Evolutionary conservation across 1,140 invertebrate species (phyloP), one percentile per base, ranked within the genome.

Genomic region (Leptestheria dahalacensis): DNA sequence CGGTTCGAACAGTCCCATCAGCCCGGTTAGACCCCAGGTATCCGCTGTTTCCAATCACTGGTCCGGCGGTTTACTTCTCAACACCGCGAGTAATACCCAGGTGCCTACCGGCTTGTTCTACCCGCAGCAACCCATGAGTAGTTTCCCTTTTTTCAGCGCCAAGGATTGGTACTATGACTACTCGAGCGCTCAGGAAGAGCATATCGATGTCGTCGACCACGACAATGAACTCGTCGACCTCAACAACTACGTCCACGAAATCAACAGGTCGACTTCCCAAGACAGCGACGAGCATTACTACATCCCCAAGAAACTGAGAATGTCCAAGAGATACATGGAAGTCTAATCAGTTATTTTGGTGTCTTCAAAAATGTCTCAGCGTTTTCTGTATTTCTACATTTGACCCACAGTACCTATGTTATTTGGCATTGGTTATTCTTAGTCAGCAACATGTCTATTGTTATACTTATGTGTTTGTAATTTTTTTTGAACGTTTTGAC

Each of bases 261-360:
- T 6, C 6, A 41, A 41, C 6, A 9, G 6, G 6, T 15, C 33
- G 6, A 15, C 33, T 41, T 15, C 33, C 6, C 6, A 41, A 41
- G 15, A 41, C 15, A 41, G 15, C 20, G 11, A 54, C 6, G 52
- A 54, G 24, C 18, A 20, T 28, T 26, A 24, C 15, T 54, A 54
- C 24, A 26, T 54, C 18, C 52, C 52, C 24, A 54, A 54, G 52
- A 54, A 54, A 25, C 52, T 54, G 24, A 24, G 52, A 24, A 54
- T 54, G 52, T 54, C 52, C 52, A 54, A 54, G 18, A 24, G 52
- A 23, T 54, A 54, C 33, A 41, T 41, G 33, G 33, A 41, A 41
- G 33, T n/a, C n/a, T n/a, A n/a, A 41, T 41, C 33, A 41, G 33
- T 41, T 9, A 41, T 41, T 41, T 41, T 41, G n/a, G n/a, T n/a